Evolutionary conservation across 2,888 invertebrate genomes (phyloP).

Genomic region (Alloplasta piceator): DNA sequence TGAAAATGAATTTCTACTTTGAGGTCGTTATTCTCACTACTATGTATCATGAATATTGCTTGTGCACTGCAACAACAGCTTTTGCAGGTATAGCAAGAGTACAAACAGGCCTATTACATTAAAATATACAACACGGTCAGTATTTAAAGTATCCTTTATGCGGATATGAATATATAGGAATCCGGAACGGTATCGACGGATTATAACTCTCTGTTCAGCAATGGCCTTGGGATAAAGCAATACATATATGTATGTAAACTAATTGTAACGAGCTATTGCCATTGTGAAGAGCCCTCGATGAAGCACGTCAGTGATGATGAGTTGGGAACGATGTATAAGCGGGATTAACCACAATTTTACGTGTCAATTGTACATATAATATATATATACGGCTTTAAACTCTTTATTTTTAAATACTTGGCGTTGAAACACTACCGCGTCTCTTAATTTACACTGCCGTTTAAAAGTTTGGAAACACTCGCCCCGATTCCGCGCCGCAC

Average conservation of each 20-base stretch:
- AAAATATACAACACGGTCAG: background rate
- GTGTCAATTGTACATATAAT: too few species aligned
- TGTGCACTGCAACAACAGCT: background rate
- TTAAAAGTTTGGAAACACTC: too few species aligned
- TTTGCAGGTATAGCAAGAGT: background rate
- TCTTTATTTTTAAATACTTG: too few species aligned
- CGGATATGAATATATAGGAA: background rate
- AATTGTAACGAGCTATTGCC: too few species aligned
- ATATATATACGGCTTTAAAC: too few species aligned
- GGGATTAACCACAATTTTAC: too few species aligned
- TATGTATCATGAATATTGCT: background rate
- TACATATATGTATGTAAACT: background rate
- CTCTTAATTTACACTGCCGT: too few species aligned
- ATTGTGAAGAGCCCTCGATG: too few species aligned
- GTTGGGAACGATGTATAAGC: too few species aligned
- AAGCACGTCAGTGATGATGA: too few species aligned
- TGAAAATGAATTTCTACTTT: background rate
- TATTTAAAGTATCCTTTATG: background rate
- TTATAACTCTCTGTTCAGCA: background rate
- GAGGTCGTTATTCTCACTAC: background rate
- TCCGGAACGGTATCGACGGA: background rate
- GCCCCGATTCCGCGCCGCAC: too few species aligned
- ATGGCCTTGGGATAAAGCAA: background rate
- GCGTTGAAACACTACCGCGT: too few species aligned
- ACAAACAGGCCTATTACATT: background rate